Conservation (phyloP, 2,113 vertebrate species). For the Nyctibius bracteatus region DNA sequence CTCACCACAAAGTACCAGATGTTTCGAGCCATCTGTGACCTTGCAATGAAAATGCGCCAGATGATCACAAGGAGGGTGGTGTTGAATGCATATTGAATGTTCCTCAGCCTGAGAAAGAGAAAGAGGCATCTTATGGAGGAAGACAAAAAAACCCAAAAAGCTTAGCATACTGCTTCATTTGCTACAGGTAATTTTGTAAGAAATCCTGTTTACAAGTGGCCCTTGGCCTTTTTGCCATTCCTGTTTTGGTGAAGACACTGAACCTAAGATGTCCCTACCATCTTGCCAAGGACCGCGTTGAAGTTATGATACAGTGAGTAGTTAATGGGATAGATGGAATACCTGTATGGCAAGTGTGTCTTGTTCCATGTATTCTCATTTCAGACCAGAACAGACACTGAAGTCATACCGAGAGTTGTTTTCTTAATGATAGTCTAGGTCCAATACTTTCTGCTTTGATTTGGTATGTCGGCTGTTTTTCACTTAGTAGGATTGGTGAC, state of each 20-base stretch:
- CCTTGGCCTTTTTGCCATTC: background rate
- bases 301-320: background rate
- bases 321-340: background rate
- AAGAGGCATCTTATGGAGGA: background rate
- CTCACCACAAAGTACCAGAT: slow-evolving; percentile 97
- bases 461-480: background rate
- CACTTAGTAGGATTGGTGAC: background rate
- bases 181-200: background rate
- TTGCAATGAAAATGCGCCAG: slow-evolving; percentile 93
- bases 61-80: slow-evolving; percentile 86
- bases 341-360: background rate
- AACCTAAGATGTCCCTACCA: background rate
- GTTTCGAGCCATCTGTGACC: slow-evolving; percentile 93
- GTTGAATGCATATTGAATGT: slow-evolving; percentile 91
- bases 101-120: slow-evolving; percentile 81
- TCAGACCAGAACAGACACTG: background rate
- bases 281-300: background rate
- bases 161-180: background rate
- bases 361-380: background rate
- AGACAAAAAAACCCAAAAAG: background rate
- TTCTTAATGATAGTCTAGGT: background rate
- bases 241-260: background rate
- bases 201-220: background rate
- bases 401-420: background rate
- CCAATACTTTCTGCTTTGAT: background rate